These are phyloP conservation scores for Sander lucioperca DNA, from an alignment of 2,113 vertebrate species.

Conservation along the genomic window DNA sequence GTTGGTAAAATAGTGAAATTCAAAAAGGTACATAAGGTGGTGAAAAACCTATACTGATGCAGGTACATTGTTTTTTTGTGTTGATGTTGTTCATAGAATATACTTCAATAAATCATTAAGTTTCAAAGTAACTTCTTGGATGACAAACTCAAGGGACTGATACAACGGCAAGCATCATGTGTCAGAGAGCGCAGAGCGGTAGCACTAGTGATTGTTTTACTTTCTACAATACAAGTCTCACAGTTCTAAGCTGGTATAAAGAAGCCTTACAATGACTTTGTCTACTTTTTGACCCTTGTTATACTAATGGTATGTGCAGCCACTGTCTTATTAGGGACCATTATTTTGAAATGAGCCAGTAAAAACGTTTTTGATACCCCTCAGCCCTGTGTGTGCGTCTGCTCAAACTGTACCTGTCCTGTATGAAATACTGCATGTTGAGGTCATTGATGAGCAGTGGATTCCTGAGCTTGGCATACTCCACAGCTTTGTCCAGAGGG, in stretches of 20 bases:
- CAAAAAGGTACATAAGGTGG: too few species aligned
- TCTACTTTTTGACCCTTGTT: neutral
- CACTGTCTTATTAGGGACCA: neutral
- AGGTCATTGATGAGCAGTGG: slow-evolving; percentile 97
- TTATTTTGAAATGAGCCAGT: neutral
- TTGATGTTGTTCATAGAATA: neutral
- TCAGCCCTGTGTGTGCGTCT: neutral
- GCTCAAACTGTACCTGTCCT: slow-evolving; percentile 89
- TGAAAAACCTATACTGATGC: neutral
- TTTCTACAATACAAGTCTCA: too few species aligned
- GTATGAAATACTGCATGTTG: slow-evolving; percentile 98
- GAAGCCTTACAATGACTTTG: neutral
- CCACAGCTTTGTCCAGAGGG: slow-evolving; percentile 96
- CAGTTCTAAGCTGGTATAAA: neutral
- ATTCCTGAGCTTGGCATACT: slow-evolving; percentile 94
- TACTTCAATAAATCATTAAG: neutral
- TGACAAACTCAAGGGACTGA: too few species aligned
- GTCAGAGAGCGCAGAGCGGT: too few species aligned
- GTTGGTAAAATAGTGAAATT: neutral
- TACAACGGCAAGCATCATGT: too few species aligned
- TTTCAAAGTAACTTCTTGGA: too few species aligned
- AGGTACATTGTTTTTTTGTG: neutral
- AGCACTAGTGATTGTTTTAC: too few species aligned
- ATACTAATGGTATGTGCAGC: too few species aligned
- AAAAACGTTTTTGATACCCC: neutral